These are phyloP conservation scores for Stenotaenia linearis DNA, from an alignment of 2,888 invertebrate species.

Conservation along the genomic window DNA sequence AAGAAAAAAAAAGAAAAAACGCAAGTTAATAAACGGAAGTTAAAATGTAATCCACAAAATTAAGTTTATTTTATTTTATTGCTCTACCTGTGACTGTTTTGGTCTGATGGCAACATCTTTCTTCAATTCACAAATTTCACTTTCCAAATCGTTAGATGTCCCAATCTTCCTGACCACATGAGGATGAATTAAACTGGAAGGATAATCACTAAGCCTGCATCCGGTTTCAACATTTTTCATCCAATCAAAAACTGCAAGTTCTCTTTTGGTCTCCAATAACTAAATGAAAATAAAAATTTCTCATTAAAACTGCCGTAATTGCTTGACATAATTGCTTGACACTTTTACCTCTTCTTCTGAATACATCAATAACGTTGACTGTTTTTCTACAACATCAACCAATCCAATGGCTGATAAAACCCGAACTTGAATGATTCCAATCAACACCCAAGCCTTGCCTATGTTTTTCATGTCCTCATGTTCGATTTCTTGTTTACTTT, in stretches of 20 bases:
- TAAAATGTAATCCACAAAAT: too few species aligned
- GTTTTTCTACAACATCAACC: constrained; percentile 79
- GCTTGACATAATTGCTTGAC: constrained; percentile 30
- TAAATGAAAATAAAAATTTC: constrained; percentile 26
- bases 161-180: constrained; percentile 6
- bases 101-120: constrained; percentile 36
- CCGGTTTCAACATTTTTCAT: constrained; percentile 33
- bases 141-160: constrained; percentile 27
- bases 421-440: constrained; percentile 56
- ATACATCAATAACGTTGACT: constrained; percentile 64
- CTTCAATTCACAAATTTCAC: constrained; percentile 12
- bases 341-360: constrained; percentile 59
- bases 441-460: constrained; percentile 43
- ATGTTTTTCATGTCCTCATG: background rate
- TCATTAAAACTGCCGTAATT: too few species aligned
- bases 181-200: constrained; percentile 31
- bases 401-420: constrained; percentile 55
- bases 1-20: background rate
- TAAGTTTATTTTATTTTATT: background rate
- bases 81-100: constrained; percentile 30
- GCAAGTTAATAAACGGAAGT: background rate
- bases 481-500: background rate
- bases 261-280: constrained; percentile 31
- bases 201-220: background rate
- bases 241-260: constrained; percentile 34